Evolutionary conservation across 2,113 vertebrate species (phyloP).

Genomic region (Cariama cristata): DNA sequence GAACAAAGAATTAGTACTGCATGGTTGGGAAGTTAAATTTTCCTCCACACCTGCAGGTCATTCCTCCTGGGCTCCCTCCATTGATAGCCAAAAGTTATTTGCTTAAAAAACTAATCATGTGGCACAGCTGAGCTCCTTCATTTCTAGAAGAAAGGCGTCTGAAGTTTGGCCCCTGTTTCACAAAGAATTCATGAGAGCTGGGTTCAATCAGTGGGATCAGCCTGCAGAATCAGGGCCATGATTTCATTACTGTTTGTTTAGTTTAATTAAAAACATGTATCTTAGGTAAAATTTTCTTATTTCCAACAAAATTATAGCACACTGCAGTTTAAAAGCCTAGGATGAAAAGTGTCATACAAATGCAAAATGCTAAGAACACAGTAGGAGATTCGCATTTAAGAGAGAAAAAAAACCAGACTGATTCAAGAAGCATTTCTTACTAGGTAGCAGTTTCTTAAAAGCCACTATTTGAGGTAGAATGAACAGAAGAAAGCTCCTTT

Average conservation of each 20-base stretch:
- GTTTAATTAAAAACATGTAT: slow-evolving; percentile 40
- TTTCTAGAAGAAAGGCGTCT: slow-evolving; percentile 41
- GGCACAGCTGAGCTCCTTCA: slow-evolving; percentile 48
- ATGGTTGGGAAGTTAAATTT: slow-evolving; percentile 60
- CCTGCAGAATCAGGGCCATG: slow-evolving; percentile 3
- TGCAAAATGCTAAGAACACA: not conserved
- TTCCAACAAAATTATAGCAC: not conserved
- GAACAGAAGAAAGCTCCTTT: not conserved
- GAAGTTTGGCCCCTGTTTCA: slow-evolving; percentile 29
- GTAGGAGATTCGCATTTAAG: slow-evolving; percentile 25
- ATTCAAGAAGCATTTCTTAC: not conserved
- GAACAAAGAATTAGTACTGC: slow-evolving; percentile 59
- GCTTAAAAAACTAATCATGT: slow-evolving; percentile 67
- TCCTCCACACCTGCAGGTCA: slow-evolving; percentile 61
- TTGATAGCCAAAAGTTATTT: slow-evolving; percentile 58
- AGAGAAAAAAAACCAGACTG: not conserved
- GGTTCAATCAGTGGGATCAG: slow-evolving; percentile 42
- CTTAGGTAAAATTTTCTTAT: not conserved
- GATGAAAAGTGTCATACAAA: slow-evolving; percentile 24
- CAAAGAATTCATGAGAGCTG: slow-evolving; percentile 44
- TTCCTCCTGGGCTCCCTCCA: slow-evolving; percentile 49
- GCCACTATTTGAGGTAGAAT: not conserved
- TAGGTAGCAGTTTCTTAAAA: slow-evolving; percentile 9
- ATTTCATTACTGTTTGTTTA: slow-evolving; percentile 38
- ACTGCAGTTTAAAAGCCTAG: not conserved